These are phyloP conservation scores for Patella caerulea DNA, from an alignment of 2,888 invertebrate species.

Conservation along the genomic window DNA sequence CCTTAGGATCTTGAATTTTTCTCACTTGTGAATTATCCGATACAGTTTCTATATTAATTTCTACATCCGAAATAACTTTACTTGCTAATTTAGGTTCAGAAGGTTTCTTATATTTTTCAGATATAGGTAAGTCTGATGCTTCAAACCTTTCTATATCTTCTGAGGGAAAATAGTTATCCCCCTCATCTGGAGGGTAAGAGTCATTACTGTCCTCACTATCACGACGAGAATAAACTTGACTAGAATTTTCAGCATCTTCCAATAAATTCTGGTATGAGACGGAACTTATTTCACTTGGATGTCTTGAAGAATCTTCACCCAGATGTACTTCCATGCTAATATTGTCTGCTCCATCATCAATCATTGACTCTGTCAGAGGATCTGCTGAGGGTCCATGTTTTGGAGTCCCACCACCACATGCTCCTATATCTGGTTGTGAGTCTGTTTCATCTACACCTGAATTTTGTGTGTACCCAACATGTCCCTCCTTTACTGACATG, in stretches of 20 bases:
- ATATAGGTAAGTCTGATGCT: slow-evolving; percentile 41
- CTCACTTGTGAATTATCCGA: background rate
- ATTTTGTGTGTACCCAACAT: too few relatives aligned
- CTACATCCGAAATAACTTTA: background rate
- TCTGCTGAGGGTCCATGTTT: slow-evolving; percentile 33
- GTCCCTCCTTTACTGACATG: too few relatives aligned
- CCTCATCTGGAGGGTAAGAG: slow-evolving; percentile 55
- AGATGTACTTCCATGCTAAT: slow-evolving; percentile 69
- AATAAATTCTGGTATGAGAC: slow-evolving; percentile 66
- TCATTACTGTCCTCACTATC: slow-evolving; percentile 65
- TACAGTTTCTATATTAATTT: slow-evolving; percentile 5
- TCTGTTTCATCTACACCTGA: too few relatives aligned
- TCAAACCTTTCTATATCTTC: slow-evolving; percentile 49
- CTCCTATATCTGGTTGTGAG: slow-evolving; percentile 17
- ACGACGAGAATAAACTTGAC: slow-evolving; percentile 50
- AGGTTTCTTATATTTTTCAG: slow-evolving; percentile 32
- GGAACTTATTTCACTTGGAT: slow-evolving; percentile 68
- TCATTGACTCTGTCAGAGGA: slow-evolving; percentile 30
- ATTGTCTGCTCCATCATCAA: slow-evolving; percentile 62
- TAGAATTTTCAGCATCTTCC: slow-evolving; percentile 55
- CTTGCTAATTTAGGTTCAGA: slow-evolving; percentile 8
- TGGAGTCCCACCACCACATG: slow-evolving; percentile 35
- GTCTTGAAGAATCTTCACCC: slow-evolving; percentile 67
- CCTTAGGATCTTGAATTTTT: background rate
- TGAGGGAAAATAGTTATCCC: slow-evolving; percentile 47